Evolutionary conservation across 2,888 invertebrate species (phyloP), one percentile per base, ranked within the genome.

Genomic region (Lamproptera curius): DNA sequence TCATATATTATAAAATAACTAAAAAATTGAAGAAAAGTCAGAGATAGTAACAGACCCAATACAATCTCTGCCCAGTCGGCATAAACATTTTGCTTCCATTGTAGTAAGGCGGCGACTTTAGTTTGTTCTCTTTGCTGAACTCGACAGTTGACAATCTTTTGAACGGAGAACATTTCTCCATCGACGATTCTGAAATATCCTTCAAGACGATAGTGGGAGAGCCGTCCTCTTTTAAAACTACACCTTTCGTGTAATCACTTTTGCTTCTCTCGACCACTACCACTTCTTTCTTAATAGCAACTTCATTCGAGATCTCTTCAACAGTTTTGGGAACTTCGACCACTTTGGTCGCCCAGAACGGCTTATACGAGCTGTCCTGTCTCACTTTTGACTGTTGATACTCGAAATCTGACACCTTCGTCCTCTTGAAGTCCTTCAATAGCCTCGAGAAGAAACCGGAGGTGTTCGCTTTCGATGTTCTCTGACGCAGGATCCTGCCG

Each of bases 61-160:
- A 87, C 33, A 87, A 53, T 16, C 65, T 75, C 57, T 85, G 81
- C 49, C 86, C 86, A 0, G 76, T 75, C 1, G 78, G 76, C 83
- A 85, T 83, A 42, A 36, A 67, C 79, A 83, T 78, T 56, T 80
- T 58, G 57, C 86, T 87, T 5, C 86, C 84, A 16, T 59, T 69
- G 45, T 83, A 84, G 52, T 46, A 61, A 0, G 63, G 54, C 2
- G 84, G 84, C 52, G 63, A 50, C 51, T 53, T 73, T 42, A 84
- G 50, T 28, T 55, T 69, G 47, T 78, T 53, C n/a, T 69, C 71
- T 11, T 66, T 60, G 54, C 73, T 74, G 11, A 63, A 56, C 13
- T 70, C 69, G 3, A 83, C 73, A 28, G 52, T 58, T 0, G 75
- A 73, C 34, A 65, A 48, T 42, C 50, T 69, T 49, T 65, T 70